Evolutionary conservation across 2,113 vertebrate species (phyloP).

Genomic region (Dissostichus mawsoni): DNA sequence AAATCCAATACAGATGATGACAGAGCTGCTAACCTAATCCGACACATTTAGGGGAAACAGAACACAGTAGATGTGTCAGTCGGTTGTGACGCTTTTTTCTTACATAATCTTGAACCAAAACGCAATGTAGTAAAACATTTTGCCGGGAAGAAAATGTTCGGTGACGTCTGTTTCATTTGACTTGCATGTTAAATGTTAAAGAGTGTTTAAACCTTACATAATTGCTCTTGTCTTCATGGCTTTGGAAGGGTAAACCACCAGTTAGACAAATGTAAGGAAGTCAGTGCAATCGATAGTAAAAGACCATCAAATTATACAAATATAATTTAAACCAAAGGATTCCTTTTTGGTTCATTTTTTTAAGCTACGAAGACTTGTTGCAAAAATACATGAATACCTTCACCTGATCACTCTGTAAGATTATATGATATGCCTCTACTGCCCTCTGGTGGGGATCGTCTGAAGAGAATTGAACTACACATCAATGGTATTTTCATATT

Average conservation of each 20-base stretch:
- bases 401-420: not conserved
- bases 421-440: not conserved
- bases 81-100: not conserved
- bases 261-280: too few species aligned
- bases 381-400: not conserved
- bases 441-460: constrained; percentile 29
- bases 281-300: too few species aligned
- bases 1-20: not conserved
- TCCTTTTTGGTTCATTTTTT: not conserved
- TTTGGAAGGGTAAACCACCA: too few species aligned
- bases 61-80: too few species aligned
- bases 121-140: too few species aligned
- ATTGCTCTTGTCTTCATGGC: too few species aligned
- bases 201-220: too few species aligned
- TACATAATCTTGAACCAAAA: too few species aligned
- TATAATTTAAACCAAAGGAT: not conserved
- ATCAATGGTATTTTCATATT: not conserved
- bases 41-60: too few species aligned
- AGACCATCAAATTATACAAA: not conserved
- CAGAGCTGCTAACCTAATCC: not conserved
- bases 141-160: too few species aligned
- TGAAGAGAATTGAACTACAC: not conserved
- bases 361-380: not conserved
- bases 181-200: too few species aligned
- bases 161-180: too few species aligned